Percentiles rank a stretch among this genome's conserved stretches.
These are phyloP conservation scores for Calliopum simillimum DNA, from an alignment of 2,888 invertebrate species.

Conservation along the genomic window DNA sequence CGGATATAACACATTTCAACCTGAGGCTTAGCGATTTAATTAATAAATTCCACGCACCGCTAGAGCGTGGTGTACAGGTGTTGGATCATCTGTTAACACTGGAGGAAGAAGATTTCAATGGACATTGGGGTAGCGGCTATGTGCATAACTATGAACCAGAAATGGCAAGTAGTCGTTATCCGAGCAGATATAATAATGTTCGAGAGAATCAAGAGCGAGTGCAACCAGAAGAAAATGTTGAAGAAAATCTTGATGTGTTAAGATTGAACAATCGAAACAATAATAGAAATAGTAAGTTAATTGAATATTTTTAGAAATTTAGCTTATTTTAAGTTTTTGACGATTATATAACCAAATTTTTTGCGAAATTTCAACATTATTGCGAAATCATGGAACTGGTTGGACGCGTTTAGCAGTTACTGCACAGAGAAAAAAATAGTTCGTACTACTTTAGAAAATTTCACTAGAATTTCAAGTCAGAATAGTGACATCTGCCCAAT, in stretches of 20 bases:
- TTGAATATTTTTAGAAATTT: no score
- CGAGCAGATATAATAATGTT: constrained; percentile 41
- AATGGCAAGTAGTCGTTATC: constrained; percentile 46
- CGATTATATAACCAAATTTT: no score
- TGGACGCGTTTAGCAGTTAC: no score
- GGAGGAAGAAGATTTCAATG: constrained; percentile 66
- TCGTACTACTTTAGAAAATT: no score
- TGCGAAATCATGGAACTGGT: no score
- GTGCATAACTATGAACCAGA: constrained; percentile 63
- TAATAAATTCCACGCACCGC: constrained; percentile 66
- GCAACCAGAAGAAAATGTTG: constrained; percentile 25
- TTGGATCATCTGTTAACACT: constrained; percentile 77
- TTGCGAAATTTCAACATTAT: no score
- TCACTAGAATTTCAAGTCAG: no score
- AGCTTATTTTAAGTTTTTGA: no score
- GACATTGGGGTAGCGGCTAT: constrained; percentile 64
- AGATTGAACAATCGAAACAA: constrained; percentile 20
- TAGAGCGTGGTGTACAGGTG: constrained; percentile 69
- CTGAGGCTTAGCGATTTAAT: constrained; percentile 73
- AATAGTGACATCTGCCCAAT: no score
- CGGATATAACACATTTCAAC: constrained; percentile 71
- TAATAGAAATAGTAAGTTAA: constrained; percentile 37
- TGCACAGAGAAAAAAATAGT: no score
- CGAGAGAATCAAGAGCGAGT: constrained; percentile 55
- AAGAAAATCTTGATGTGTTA: constrained; percentile 7